Percentiles rank a stretch among this genome's conserved stretches.
phyloP scores from a whole-genome alignment of 2,113 vertebrate genomes.

The Chrysochloris asiatica region DNA sequence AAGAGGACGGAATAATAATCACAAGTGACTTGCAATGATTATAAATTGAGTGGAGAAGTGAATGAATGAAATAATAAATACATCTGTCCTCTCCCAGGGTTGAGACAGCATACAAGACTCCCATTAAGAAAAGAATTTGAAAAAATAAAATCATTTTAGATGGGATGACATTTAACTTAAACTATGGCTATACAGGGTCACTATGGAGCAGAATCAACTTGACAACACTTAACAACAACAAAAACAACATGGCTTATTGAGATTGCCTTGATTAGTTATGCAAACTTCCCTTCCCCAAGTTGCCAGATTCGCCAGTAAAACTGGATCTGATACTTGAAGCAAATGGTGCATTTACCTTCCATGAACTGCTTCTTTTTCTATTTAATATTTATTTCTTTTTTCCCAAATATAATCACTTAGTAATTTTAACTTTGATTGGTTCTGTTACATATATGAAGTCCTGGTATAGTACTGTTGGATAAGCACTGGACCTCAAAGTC shows the following conservation, averaged over 20 bases:
- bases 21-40: not conserved
- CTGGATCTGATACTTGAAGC: not conserved
- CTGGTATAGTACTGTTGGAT: no score
- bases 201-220: no score
- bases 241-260: not conserved
- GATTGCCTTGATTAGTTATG: not conserved
- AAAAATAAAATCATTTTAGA: not conserved
- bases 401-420: not conserved
- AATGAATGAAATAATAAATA: no score
- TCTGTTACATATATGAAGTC: no score
- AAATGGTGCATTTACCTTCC: not conserved
- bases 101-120: not conserved
- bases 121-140: not conserved
- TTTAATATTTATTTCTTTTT: not conserved
- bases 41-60: no score
- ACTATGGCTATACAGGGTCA: no score
- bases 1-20: not conserved
- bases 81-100: not conserved
- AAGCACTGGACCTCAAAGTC: no score
- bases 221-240: no score
- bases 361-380: not conserved
- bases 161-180: not conserved
- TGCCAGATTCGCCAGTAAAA: not conserved
- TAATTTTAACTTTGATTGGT: no score
- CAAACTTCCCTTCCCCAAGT: not conserved